Evolutionary conservation across 1,140 invertebrate genomes (phyloP).

Genomic region (Ditylenchus dipsaci): DNA sequence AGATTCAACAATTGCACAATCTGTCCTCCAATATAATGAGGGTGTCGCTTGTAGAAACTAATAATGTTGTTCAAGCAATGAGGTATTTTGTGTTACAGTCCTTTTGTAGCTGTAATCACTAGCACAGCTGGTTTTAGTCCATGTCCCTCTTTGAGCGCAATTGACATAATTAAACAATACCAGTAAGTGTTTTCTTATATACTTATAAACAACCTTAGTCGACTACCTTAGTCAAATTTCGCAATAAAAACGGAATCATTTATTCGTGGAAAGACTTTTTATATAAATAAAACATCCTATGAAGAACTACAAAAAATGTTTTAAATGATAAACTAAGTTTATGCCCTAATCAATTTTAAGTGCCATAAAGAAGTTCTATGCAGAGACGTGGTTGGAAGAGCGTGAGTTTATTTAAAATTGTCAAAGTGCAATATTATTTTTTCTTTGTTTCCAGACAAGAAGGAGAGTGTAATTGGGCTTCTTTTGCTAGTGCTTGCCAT

Average conservation of each 20-base stretch:
- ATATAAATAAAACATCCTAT: no score
- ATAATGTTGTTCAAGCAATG: neutral
- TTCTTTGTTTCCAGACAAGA: neutral
- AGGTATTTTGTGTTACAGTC: neutral
- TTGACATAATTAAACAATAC: constrained; percentile 6
- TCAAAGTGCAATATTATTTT: neutral
- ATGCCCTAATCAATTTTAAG: neutral
- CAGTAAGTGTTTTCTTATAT: neutral
- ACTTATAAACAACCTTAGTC: no score
- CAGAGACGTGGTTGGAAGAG: neutral
- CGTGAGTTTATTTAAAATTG: neutral
- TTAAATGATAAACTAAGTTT: no score
- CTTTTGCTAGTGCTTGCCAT: neutral
- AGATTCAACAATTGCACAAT: neutral
- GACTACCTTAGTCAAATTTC: no score
- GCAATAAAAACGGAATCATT: no score
- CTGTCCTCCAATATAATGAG: neutral
- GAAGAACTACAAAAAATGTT: no score
- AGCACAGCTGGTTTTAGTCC: neutral
- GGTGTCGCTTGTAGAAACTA: neutral
- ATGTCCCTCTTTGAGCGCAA: neutral
- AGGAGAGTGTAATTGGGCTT: neutral
- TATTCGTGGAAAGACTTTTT: no score
- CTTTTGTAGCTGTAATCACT: neutral
- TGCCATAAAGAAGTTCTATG: neutral